A percentile compares a stretch with the other conserved stretches of the same genome.
Conservation (phyloP, 1,140 invertebrate genomes). For the Monomorium pharaonis region DNA sequence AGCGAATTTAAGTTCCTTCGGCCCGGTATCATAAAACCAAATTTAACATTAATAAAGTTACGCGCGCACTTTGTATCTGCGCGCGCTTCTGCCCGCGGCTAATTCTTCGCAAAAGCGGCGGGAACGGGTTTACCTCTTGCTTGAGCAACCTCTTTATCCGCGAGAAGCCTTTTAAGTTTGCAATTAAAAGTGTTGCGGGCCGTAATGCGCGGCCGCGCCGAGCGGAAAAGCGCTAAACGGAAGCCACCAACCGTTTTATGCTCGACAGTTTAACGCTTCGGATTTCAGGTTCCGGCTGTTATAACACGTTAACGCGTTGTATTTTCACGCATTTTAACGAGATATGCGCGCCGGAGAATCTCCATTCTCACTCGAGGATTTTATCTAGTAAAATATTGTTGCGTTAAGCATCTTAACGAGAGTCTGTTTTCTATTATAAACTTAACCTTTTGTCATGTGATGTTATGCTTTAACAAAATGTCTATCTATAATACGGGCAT, state of each 20-base stretch:
- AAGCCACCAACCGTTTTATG: constrained; percentile 41
- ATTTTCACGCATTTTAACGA: constrained; percentile 44
- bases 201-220: background rate
- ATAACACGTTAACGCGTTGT: constrained; percentile 40
- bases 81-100: constrained; percentile 52
- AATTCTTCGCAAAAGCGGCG: constrained; percentile 44
- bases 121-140: constrained; percentile 52
- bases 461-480: background rate
- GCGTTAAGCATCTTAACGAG: background rate
- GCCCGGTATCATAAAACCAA: constrained; percentile 59
- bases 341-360: background rate
- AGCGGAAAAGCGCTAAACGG: constrained; percentile 54
- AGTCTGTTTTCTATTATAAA: background rate
- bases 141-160: constrained; percentile 57
- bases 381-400: background rate
- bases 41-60: constrained; percentile 65
- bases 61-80: constrained; percentile 59
- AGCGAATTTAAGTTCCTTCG: constrained; percentile 51
- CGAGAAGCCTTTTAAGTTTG: constrained; percentile 49
- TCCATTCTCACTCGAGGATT: background rate
- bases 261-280: constrained; percentile 48
- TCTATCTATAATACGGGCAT: background rate
- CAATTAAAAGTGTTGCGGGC: constrained; percentile 56
- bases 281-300: constrained; percentile 50
- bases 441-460: background rate